Conservation (phyloP, 2,797 vertebrate species). For the Psittacula echo region DNA sequence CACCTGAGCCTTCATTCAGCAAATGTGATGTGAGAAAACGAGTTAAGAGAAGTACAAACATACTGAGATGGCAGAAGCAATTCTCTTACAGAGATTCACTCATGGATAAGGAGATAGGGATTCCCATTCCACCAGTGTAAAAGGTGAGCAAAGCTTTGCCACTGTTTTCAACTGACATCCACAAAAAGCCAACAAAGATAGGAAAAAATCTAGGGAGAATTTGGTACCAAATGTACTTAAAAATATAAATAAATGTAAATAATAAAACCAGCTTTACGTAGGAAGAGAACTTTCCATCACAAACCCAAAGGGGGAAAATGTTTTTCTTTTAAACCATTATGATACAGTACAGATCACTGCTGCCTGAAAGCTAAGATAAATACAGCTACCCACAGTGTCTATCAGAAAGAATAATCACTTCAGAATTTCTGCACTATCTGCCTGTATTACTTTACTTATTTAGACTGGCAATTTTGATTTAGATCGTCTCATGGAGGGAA, state of each 20-base stretch:
- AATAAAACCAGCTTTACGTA: background rate
- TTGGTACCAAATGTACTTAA: background rate
- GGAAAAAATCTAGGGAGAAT: background rate
- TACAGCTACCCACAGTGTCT: constrained; percentile 34
- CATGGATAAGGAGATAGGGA: background rate
- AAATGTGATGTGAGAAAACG: background rate
- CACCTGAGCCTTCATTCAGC: background rate
- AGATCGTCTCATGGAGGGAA: background rate
- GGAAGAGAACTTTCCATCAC: background rate
- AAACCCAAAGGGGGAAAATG: background rate
- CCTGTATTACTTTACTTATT: constrained; percentile 40
- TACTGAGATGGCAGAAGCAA: background rate
- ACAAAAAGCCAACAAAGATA: background rate
- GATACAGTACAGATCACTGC: constrained; percentile 8
- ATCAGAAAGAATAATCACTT: constrained; percentile 58
- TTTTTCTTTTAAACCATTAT: constrained; percentile 15
- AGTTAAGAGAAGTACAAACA: background rate
- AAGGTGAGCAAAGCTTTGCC: background rate
- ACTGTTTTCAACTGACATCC: background rate
- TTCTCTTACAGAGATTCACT: background rate
- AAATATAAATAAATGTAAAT: background rate
- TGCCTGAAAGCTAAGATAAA: constrained; percentile 41
- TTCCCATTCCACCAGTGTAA: background rate
- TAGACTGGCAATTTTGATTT: constrained; percentile 53
- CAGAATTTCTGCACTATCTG: constrained; percentile 27